phyloP scores from a whole-genome alignment of 2,797 vertebrate species.

The Alosa sapidissima region DNA sequence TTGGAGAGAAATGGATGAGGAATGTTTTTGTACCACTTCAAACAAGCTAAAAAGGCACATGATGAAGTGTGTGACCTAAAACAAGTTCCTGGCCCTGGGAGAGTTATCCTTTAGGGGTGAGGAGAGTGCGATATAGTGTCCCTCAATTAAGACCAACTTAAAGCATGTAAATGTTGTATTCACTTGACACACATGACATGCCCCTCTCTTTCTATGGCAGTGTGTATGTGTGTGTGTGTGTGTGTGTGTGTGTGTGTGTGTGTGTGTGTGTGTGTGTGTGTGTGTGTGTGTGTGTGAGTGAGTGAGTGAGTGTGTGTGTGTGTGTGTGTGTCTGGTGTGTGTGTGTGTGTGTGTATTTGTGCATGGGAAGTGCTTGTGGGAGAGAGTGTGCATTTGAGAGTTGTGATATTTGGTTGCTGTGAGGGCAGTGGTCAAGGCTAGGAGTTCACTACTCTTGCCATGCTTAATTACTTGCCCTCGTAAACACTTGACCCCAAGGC shows the following conservation, averaged over 20 bases:
- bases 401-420: conserved; percentile 30
- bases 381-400: neutral
- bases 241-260: conserved; percentile 17
- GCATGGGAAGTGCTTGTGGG: no score
- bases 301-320: no score
- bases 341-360: neutral
- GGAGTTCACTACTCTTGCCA: conserved; percentile 51
- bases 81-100: neutral
- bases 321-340: neutral
- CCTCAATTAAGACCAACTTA: neutral
- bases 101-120: neutral
- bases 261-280: neutral
- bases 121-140: neutral
- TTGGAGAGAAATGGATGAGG: neutral
- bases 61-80: conserved; percentile 13
- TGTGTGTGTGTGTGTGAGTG: neutral
- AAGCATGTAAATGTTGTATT: neutral
- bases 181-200: neutral
- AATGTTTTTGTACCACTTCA: neutral
- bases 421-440: conserved; percentile 32
- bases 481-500: conserved; percentile 42
- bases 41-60: neutral
- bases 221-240: neutral
- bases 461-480: conserved; percentile 58
- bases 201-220: neutral